These are phyloP conservation scores for Gymnothorax reevesii DNA, from an alignment of 2,797 vertebrate genomes.

Conservation along the genomic window DNA sequence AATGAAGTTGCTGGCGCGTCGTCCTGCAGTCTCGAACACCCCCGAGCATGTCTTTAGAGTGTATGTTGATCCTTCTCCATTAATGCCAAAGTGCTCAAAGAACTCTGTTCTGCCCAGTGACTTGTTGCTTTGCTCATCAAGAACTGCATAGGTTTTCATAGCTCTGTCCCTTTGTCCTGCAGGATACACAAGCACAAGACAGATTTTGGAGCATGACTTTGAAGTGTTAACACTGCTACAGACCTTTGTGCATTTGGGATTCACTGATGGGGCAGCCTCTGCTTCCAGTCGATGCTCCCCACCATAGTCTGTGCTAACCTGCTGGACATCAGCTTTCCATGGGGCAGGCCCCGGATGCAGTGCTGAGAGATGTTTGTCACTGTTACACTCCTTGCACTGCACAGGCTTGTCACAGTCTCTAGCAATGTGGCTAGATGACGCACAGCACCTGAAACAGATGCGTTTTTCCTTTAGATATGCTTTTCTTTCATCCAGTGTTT, in stretches of 20 bases:
- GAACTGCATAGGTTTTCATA: background rate
- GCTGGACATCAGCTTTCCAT: background rate
- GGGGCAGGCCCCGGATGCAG: background rate
- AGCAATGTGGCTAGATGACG: background rate
- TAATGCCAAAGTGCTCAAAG: background rate
- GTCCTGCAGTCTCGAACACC: background rate
- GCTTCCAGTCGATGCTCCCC: background rate
- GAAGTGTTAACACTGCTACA: background rate
- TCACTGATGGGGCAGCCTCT: background rate
- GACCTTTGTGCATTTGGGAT: background rate
- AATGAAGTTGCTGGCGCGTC: background rate
- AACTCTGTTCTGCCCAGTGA: conserved; percentile 6
- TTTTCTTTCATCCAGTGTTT: background rate
- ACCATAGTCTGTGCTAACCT: background rate
- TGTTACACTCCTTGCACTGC: background rate
- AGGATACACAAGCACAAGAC: background rate
- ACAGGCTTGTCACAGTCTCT: background rate
- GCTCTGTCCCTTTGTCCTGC: background rate
- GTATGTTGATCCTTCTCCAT: background rate
- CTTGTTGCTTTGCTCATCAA: background rate
- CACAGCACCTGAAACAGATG: background rate
- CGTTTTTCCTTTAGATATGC: background rate
- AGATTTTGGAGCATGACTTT: conserved; percentile 4
- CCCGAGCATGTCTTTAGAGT: background rate
- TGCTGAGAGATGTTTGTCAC: background rate